Evolutionary conservation across 2,888 invertebrate species (phyloP).

Genomic region (Lasiommata megera): DNA sequence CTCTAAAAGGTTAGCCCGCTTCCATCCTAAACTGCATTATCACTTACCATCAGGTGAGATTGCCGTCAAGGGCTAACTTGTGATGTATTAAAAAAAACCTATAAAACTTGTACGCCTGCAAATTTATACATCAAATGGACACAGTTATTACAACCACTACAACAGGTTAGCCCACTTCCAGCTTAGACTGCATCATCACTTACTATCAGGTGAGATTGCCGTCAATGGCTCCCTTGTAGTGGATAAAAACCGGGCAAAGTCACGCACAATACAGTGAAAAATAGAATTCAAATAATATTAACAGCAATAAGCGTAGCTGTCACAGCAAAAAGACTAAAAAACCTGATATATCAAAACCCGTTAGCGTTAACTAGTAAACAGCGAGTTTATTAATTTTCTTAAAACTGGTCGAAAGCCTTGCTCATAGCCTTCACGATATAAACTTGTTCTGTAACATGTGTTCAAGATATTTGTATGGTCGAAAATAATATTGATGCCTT

Average conservation of each 20-base stretch:
- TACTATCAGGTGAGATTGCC: too few relatives aligned
- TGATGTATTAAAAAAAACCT: too few relatives aligned
- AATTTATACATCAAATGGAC: too few relatives aligned
- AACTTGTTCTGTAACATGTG: slow-evolving; percentile 15
- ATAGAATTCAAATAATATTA: neutral
- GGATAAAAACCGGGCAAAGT: neutral
- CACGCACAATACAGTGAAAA: neutral
- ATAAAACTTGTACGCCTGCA: too few relatives aligned
- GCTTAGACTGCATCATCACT: too few relatives aligned
- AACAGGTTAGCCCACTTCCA: too few relatives aligned
- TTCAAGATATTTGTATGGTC: neutral
- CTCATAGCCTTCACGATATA: slow-evolving; percentile 15
- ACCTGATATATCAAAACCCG: neutral
- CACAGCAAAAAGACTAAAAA: neutral
- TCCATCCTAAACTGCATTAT: too few relatives aligned
- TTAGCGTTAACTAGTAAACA: slow-evolving; percentile 3
- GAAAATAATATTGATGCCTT: neutral
- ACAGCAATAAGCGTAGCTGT: neutral
- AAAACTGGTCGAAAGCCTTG: slow-evolving; percentile 20
- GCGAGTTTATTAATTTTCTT: slow-evolving; percentile 10
- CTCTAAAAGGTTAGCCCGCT: too few relatives aligned
- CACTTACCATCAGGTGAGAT: too few relatives aligned
- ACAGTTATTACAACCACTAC: too few relatives aligned
- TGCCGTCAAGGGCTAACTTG: too few relatives aligned
- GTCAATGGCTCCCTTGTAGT: too few relatives aligned